These are phyloP conservation scores for Tetraodon nigroviridis DNA, from an alignment of 2,113 vertebrate genomes.

Conservation along the genomic window DNA sequence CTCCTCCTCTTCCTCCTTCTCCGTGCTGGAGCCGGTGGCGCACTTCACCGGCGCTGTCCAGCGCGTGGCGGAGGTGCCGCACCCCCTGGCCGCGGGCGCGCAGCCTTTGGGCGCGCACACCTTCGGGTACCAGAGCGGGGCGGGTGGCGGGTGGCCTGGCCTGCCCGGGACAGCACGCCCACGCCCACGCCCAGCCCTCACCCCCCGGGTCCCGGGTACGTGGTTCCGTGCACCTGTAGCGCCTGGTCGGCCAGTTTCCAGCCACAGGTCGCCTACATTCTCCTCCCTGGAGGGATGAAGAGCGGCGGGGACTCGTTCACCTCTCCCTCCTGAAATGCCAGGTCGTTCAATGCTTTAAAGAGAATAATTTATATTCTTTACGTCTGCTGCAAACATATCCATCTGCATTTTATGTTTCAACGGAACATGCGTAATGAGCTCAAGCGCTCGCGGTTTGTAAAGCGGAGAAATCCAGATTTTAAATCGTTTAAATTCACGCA, in stretches of 20 bases:
- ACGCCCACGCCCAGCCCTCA: slow-evolving; percentile 85
- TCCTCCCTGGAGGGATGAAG: slow-evolving; percentile 89
- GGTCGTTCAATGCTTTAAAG: background rate
- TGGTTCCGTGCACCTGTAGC: slow-evolving; percentile 91
- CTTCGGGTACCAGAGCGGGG: slow-evolving; percentile 88
- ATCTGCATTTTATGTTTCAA: no score
- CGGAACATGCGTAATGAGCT: no score
- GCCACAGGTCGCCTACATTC: slow-evolving; percentile 92
- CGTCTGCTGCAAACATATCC: no score
- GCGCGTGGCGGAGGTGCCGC: slow-evolving; percentile 86
- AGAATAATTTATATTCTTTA: no score
- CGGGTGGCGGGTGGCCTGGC: slow-evolving; percentile 78
- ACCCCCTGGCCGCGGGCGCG: slow-evolving; percentile 81
- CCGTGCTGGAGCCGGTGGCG: slow-evolving; percentile 82
- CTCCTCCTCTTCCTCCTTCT: slow-evolving; percentile 75
- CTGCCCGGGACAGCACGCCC: slow-evolving; percentile 86
- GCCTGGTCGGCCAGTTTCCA: slow-evolving; percentile 90
- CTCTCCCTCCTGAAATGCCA: slow-evolving; percentile 67
- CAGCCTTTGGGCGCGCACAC: slow-evolving; percentile 84
- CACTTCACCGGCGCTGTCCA: slow-evolving; percentile 88
- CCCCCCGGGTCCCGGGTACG: slow-evolving; percentile 86
- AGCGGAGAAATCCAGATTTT: no score
- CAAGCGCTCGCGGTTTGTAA: no score
- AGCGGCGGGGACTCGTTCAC: slow-evolving; percentile 83
- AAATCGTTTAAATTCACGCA: no score